A percentile compares a stretch with the other conserved stretches of the same genome.
Evolutionary conservation across 2,888 invertebrate genomes (phyloP).

Genomic region (Phrixothrix hirtus): DNA sequence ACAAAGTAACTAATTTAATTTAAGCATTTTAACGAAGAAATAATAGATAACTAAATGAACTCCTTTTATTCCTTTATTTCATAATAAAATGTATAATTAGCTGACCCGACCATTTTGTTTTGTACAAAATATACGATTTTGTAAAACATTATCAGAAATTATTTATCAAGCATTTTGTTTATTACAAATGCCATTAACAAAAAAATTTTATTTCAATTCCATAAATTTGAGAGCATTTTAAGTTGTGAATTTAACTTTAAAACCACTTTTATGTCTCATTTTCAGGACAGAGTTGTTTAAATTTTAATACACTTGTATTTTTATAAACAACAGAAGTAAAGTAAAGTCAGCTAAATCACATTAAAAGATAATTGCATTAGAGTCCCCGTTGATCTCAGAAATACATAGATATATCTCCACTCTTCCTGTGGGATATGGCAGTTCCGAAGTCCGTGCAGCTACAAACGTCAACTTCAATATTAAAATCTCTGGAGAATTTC

Average conservation of each 20-base stretch:
- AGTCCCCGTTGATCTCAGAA: constrained; percentile 41
- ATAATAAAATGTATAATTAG: no score
- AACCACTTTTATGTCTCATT: constrained; percentile 13
- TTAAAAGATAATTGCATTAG: constrained; percentile 45
- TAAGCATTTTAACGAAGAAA: no score
- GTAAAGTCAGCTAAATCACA: constrained; percentile 41
- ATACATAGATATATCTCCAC: constrained; percentile 40
- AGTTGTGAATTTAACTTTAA: not conserved
- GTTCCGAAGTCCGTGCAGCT: constrained; percentile 31
- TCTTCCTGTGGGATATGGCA: constrained; percentile 31
- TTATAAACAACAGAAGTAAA: constrained; percentile 29
- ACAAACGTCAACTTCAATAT: constrained; percentile 38
- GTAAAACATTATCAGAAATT: no score
- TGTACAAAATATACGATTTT: no score
- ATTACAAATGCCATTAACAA: no score
- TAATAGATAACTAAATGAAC: no score
- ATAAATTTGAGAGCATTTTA: not conserved
- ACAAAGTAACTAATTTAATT: no score
- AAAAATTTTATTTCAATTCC: no score
- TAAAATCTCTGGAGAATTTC: constrained; percentile 35
- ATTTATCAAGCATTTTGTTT: no score
- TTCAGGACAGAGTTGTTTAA: constrained; percentile 22
- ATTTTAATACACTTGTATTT: constrained; percentile 33
- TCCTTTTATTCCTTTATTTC: no score
- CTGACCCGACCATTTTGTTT: no score